Base-by-base conservation (phyloP, 2,888 invertebrate genomes). In the Eledone cirrhosa region DNA sequence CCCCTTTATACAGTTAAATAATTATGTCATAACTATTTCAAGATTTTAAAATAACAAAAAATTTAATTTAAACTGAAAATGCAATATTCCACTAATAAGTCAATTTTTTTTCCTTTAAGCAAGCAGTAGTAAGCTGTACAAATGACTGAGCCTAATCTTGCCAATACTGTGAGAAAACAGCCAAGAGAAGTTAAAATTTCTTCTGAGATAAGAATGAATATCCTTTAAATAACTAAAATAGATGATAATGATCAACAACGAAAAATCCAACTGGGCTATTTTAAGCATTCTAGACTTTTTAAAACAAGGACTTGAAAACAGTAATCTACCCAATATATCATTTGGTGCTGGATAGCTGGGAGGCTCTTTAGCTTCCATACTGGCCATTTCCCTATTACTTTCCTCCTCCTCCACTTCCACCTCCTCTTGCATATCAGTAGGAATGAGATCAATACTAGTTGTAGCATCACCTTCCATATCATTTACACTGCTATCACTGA, bases 231-330 rank as follows among this genome's bases (percentile, higher is more conserved):
- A 22, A 72, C 72, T 41, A 72, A 72, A 41, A n/a, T 24, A 27
- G 31, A n/a, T 27, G 27, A 33, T 72, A 2, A 13, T 14, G 41
- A 41, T 72, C 72, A 41, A 72, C 33, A 72, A 29, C 22, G 31
- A 41, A 72, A 24, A 72, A 72, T 72, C 72, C 72, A 72, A 72
- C 72, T 72, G 72, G 72, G 72, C 72, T 72, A 72, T 72, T 72
- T 72, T 72, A 72, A 72, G 72, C 72, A 72, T 72, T 72, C 72
- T 72, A 41, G 72, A 72, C 72, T 33, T 33, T 67, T 41, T 72
- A 72, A 72, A 41, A 72, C 31, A 72, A 41, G 27, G 41, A 31
- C 41, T 72, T 63, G 16, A 72, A 72, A 72, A 72, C 72, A 33
- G 16, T 7, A 31, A 72, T 72, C 72, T 72, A 72, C 72, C 72